These are phyloP conservation scores for Toxotes lorentzi DNA, from an alignment of 2,797 vertebrate genomes.

Conservation along the genomic window DNA sequence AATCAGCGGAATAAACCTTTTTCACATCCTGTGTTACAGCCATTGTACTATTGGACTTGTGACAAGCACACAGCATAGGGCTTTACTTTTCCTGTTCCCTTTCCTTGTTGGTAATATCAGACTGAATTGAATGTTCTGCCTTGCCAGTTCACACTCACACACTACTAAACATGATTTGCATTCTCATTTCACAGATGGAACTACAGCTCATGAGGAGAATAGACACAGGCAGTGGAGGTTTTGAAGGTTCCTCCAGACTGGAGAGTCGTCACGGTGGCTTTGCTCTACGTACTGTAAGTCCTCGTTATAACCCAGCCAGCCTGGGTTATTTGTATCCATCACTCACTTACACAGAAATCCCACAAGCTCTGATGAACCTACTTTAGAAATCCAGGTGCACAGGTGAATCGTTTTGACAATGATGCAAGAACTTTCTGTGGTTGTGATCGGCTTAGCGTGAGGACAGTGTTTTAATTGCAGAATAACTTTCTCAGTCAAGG, in stretches of 20 bases:
- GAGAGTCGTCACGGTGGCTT: conserved; percentile 71
- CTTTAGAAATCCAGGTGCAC: conserved; percentile 34
- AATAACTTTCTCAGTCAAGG: conserved; percentile 23
- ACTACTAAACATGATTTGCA: conserved; percentile 80
- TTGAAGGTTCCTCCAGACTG: conserved; percentile 66
- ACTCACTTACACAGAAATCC: conserved; percentile 36
- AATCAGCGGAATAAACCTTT: conserved; percentile 66
- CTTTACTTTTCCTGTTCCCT: conserved; percentile 52
- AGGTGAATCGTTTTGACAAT: conserved; percentile 29
- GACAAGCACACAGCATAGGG: conserved; percentile 47
- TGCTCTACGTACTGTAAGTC: conserved; percentile 63
- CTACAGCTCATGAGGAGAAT: conserved; percentile 70
- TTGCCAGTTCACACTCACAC: conserved; percentile 75
- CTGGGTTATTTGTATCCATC: conserved; percentile 52
- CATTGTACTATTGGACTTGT: conserved; percentile 56
- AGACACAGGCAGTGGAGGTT: conserved; percentile 61
- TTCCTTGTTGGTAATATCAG: conserved; percentile 73
- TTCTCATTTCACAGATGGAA: conserved; percentile 84
- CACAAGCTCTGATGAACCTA: conserved; percentile 36
- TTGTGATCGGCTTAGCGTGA: conserved; percentile 26
- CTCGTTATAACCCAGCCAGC: conserved; percentile 48
- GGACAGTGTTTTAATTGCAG: conserved; percentile 15
- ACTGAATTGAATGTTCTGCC: conserved; percentile 81
- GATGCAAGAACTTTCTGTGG: neutral
- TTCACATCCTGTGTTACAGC: conserved; percentile 47